Conservation (phyloP, 2,888 invertebrate genomes). For the Spatulosminthurus flaviceps region DNA sequence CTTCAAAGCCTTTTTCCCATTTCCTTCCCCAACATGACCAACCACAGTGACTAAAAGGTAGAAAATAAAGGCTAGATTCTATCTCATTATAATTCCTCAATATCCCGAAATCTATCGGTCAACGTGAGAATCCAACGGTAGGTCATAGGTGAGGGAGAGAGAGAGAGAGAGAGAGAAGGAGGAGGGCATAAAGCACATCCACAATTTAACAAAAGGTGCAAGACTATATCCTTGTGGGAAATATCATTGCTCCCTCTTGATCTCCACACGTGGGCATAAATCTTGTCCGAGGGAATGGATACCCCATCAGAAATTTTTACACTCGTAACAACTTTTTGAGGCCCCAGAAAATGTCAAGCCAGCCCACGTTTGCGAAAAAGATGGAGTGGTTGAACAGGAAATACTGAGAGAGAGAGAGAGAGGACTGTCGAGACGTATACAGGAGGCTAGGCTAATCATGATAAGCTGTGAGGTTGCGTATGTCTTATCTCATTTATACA, state of each 20-base stretch:
- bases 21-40: no score
- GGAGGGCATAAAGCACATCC: constrained; percentile 37
- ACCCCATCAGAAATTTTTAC: constrained; percentile 9
- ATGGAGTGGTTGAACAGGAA: constrained; percentile 47
- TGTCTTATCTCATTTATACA: not conserved
- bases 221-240: not conserved
- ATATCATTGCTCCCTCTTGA: not conserved
- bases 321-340: constrained; percentile 24
- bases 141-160: constrained; percentile 43
- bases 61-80: not conserved
- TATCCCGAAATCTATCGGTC: constrained; percentile 7
- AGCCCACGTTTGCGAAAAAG: constrained; percentile 44
- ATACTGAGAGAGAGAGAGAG: constrained; percentile 12
- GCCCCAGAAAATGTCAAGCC: constrained; percentile 36
- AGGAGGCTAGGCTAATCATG: constrained; percentile 40
- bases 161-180: no score
- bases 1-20: no score
- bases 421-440: constrained; percentile 9
- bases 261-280: constrained; percentile 36
- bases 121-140: constrained; percentile 7
- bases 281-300: constrained; percentile 44
- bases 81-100: not conserved
- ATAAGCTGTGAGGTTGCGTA: constrained; percentile 18
- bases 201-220: constrained; percentile 6
- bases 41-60: not conserved